Evolutionary conservation across 2,113 vertebrate species (phyloP).

Genomic region (Xiphophorus couchianus): DNA sequence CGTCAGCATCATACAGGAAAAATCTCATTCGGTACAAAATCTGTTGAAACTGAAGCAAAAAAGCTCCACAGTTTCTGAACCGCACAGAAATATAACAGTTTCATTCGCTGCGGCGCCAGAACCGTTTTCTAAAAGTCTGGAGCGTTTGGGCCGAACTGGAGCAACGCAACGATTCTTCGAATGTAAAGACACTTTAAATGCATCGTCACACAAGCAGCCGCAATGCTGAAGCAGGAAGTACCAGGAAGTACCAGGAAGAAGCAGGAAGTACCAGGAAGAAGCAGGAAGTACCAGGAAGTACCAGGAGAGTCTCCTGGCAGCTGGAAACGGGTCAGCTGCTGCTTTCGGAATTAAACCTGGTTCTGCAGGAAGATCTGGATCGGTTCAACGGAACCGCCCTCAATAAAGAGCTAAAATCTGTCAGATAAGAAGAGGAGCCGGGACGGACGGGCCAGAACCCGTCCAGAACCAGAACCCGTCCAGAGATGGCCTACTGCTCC

Average conservation of each 20-base stretch:
- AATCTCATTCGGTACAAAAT: background rate
- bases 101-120: background rate
- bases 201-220: background rate
- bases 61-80: background rate
- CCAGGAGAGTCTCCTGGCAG: background rate
- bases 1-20: background rate
- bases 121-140: background rate
- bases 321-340: background rate
- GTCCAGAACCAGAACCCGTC: background rate
- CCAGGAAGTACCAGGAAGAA: no score
- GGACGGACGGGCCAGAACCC: background rate
- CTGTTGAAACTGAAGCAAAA: background rate
- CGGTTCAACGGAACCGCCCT: background rate
- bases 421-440: no score
- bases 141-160: background rate
- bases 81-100: background rate
- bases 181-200: background rate
- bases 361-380: background rate
- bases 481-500: constrained; percentile 79
- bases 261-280: no score
- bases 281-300: no score
- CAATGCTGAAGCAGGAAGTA: background rate
- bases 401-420: background rate
- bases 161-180: background rate
- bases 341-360: background rate